Percentiles rank a stretch among this genome's conserved stretches.
phyloP scores from a whole-genome alignment of 2,888 invertebrate genomes.

The Phorcus lineatus region DNA sequence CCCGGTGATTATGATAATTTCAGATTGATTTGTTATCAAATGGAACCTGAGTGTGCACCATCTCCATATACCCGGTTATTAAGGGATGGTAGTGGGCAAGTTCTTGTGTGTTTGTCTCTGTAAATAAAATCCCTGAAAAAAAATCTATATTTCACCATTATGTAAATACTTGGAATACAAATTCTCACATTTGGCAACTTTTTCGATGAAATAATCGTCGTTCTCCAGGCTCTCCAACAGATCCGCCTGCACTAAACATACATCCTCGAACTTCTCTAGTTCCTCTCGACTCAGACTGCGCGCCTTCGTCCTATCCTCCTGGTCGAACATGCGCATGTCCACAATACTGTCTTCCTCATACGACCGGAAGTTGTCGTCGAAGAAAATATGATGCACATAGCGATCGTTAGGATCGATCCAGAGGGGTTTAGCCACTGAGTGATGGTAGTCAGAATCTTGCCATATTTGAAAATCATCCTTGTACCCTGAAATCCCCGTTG shows the following conservation, averaged over 20 bases:
- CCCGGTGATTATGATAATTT: no score
- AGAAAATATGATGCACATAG: constrained; percentile 72
- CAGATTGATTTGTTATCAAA: no score
- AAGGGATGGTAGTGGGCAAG: no score
- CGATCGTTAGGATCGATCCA: constrained; percentile 69
- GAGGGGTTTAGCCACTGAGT: constrained; percentile 69
- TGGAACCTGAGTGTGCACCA: no score
- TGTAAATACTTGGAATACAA: constrained; percentile 56
- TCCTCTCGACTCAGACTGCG: constrained; percentile 60
- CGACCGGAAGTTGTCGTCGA: constrained; percentile 74
- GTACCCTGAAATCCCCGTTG: constrained; percentile 67
- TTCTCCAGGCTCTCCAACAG: constrained; percentile 68
- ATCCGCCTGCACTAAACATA: constrained; percentile 72
- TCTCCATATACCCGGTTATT: no score
- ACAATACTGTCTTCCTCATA: constrained; percentile 73
- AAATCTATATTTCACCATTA: neutral
- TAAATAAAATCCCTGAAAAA: no score
- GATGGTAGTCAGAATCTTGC: constrained; percentile 68
- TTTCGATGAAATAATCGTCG: constrained; percentile 68
- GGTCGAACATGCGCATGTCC: constrained; percentile 66
- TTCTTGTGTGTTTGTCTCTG: no score
- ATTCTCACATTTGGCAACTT: constrained; percentile 64
- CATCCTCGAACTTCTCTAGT: constrained; percentile 63
- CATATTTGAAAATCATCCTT: constrained; percentile 72
- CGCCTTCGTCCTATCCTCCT: constrained; percentile 44